Base-by-base conservation (phyloP, 2,113 vertebrate species). In the Psophia crepitans region DNA sequence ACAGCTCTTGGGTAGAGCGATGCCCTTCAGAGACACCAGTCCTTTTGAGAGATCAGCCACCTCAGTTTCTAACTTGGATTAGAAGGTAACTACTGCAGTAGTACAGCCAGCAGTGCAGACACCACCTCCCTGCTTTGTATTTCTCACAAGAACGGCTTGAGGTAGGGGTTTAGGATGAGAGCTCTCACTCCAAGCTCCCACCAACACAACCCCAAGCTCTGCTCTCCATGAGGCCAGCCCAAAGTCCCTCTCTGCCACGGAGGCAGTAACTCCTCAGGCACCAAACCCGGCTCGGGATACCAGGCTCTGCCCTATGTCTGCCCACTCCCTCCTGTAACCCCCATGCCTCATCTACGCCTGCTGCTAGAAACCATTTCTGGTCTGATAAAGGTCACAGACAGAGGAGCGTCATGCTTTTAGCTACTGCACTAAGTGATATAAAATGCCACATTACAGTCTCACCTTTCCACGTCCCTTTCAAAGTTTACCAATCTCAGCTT, bases 91-190 rank as follows among this genome's bases (percentile, higher is more conserved):
- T 13, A 1, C 27, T 28, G 66, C 65, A 48, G 61, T 5, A 35
- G 37, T 10, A 37, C 70, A 3, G 0, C 0, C 14, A 4, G 2
- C 13, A 2, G 16, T 0, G 14, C 0, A 33, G 32, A 17, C 14
- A 9, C 37, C 1, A 0, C 1, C 57, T 26, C 33, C 19, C 44
- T 56, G 3, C 24, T 39, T 7, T 2, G 3, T 11, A 1, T 14
- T 24, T 12, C 80, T n/a, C 69, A 14, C 0, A 1, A 33, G 41
- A 46, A 63, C 77, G 57, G 70, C 28, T 51, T 8, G 8, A 3
- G 14, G 11, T 2, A 12, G 46, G 14, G 35, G 11, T 51, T 35
- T 15, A 13, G 48, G 32, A 14, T 5, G 41, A 46, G 20, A 78
- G 14, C 26, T 21, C 20, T 35, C n/a, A 8, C 5, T 8, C 27